Evolutionary conservation across 1,140 invertebrate species (phyloP).

Genomic region (Pachyrhynchus sulphureomaculatus): DNA sequence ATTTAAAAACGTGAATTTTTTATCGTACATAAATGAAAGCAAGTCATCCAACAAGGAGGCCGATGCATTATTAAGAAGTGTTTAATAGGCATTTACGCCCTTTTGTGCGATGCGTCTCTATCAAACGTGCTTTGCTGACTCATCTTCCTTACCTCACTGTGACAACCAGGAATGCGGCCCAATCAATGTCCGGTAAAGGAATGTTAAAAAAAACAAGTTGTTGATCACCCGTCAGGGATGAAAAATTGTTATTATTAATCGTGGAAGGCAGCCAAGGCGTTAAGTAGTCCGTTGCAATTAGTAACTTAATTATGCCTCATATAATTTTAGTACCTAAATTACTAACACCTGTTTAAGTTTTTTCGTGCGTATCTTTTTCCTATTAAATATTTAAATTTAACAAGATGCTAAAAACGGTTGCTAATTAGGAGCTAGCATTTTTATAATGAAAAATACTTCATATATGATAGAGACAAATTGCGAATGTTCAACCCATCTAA

Average conservation of each 20-base stretch:
- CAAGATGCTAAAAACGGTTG: too few relatives aligned
- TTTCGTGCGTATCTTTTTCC: too few relatives aligned
- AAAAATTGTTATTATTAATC: slow-evolving; percentile 23
- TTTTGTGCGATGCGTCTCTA: slow-evolving; percentile 31
- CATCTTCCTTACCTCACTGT: slow-evolving; percentile 14
- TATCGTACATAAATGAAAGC: neutral
- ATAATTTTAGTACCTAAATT: neutral
- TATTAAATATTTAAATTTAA: too few relatives aligned
- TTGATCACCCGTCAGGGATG: slow-evolving; percentile 24
- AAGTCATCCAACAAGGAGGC: slow-evolving; percentile 18
- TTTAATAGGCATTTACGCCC: slow-evolving; percentile 34
- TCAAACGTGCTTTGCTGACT: slow-evolving; percentile 17
- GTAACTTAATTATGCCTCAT: neutral
- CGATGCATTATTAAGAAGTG: slow-evolving; percentile 33
- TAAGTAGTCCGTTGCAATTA: neutral
- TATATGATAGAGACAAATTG: too few relatives aligned
- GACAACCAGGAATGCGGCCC: slow-evolving; percentile 29
- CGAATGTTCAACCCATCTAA: too few relatives aligned
- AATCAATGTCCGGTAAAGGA: slow-evolving; percentile 25
- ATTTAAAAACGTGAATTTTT: too few relatives aligned
- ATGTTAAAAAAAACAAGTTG: slow-evolving; percentile 12
- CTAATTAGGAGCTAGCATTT: too few relatives aligned
- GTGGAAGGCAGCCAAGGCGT: neutral
- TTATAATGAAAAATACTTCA: too few relatives aligned
- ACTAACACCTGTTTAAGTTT: too few relatives aligned